Conservation (phyloP, 2,888 invertebrate genomes). For the Nephrotoma guestfalica region DNA sequence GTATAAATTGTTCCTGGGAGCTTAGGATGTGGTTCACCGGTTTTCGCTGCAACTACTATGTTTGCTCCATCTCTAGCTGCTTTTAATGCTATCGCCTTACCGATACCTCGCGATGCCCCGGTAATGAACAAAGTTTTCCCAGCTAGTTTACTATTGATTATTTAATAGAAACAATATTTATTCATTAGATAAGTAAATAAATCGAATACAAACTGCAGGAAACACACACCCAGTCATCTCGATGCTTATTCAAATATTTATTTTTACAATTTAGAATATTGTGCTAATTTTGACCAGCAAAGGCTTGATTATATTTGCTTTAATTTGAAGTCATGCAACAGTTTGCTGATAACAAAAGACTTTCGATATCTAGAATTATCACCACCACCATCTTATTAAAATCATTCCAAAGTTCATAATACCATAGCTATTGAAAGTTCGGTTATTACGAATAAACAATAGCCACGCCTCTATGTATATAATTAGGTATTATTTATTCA, state of each 20-base stretch:
- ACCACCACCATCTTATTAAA: neutral
- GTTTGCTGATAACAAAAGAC: neutral
- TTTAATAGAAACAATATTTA: neutral
- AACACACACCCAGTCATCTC: neutral
- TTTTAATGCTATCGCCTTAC: constrained; percentile 83
- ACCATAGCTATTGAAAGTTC: neutral
- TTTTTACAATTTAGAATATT: neutral
- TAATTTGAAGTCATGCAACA: neutral
- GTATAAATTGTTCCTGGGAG: constrained; percentile 55
- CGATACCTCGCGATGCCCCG: constrained; percentile 93
- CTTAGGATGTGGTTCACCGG: constrained; percentile 46
- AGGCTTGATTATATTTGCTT: neutral
- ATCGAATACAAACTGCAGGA: neutral
- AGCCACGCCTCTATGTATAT: neutral
- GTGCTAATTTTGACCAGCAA: neutral
- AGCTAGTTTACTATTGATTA: constrained; percentile 35
- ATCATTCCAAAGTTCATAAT: neutral
- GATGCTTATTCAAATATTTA: neutral
- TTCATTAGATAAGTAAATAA: neutral
- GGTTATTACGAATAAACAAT: neutral
- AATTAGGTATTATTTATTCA: neutral
- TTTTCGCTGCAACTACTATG: constrained; percentile 66
- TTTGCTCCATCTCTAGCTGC: constrained; percentile 76
- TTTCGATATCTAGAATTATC: neutral
- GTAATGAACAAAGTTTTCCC: constrained; percentile 90